A percentile compares a stretch with the other conserved stretches of the same genome.
Evolutionary conservation across 2,797 vertebrate genomes (phyloP).

Genomic region (Danio jaintianensis): DNA sequence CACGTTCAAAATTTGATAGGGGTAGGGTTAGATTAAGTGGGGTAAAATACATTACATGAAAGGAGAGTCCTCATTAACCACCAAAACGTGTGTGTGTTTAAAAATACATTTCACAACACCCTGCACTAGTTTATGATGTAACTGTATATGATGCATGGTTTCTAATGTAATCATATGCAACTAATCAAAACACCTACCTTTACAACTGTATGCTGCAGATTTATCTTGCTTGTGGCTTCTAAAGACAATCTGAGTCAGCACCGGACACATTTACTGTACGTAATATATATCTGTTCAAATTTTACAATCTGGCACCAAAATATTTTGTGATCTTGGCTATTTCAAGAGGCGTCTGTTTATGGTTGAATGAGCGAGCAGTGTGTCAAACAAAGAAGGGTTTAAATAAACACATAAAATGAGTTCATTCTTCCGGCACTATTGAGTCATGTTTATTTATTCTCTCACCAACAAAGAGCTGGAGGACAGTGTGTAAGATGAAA

Average conservation of each 20-base stretch:
- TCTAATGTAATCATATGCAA: slow-evolving; percentile 22
- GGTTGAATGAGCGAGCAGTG: slow-evolving; percentile 31
- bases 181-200: not conserved
- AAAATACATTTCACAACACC: not conserved
- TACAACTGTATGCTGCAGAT: not conserved
- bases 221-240: not conserved
- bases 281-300: slow-evolving; percentile 2
- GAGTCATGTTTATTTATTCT: slow-evolving; percentile 78
- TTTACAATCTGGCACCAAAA: not conserved
- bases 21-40: too few relatives aligned
- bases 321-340: slow-evolving; percentile 1
- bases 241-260: slow-evolving; percentile 12
- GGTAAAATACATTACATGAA: too few relatives aligned
- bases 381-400: slow-evolving; percentile 36
- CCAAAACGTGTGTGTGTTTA: not conserved
- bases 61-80: too few relatives aligned
- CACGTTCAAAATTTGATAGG: too few relatives aligned
- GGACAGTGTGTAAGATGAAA: slow-evolving; percentile 37
- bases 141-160: not conserved
- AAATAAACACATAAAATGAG: slow-evolving; percentile 50
- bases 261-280: not conserved
- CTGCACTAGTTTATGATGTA: not conserved
- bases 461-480: slow-evolving; percentile 38
- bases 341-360: slow-evolving; percentile 32
- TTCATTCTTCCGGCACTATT: slow-evolving; percentile 69